phyloP scores from a whole-genome alignment of 2,797 vertebrate genomes.

The Gephyroberyx darwinii region DNA sequence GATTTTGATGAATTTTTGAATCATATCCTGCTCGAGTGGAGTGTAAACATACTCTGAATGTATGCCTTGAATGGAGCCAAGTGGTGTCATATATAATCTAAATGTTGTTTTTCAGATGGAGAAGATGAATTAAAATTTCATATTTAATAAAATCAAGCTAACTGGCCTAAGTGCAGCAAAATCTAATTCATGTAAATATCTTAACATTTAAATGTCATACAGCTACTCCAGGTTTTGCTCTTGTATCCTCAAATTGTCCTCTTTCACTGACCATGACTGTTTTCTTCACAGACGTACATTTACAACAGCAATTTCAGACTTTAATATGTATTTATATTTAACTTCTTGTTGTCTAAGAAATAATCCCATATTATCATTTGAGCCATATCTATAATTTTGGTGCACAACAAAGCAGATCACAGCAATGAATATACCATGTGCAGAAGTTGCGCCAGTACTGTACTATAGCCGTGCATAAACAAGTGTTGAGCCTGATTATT shows the following conservation, averaged over 20 bases:
- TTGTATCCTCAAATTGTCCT: background rate
- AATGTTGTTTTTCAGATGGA: slow-evolving; percentile 9
- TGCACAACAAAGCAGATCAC: slow-evolving; percentile 14
- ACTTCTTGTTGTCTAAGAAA: background rate
- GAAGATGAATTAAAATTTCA: slow-evolving; percentile 6
- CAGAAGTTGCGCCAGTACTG: slow-evolving; percentile 13
- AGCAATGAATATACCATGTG: slow-evolving; percentile 11
- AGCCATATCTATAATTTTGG: background rate
- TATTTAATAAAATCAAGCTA: slow-evolving; percentile 6
- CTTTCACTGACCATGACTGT: background rate
- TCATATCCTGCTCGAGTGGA: slow-evolving; percentile 34
- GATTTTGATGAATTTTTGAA: slow-evolving; percentile 53
- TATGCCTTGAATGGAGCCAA: slow-evolving; percentile 38
- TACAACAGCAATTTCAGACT: background rate
- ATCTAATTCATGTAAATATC: background rate
- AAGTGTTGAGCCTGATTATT: slow-evolving; percentile 32
- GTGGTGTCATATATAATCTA: slow-evolving; percentile 50
- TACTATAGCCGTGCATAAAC: slow-evolving; percentile 32
- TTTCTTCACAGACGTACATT: slow-evolving; percentile 4
- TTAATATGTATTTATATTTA: background rate
- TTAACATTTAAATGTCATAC: background rate
- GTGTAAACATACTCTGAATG: slow-evolving; percentile 50
- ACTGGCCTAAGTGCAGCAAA: slow-evolving; percentile 10
- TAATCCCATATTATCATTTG: background rate
- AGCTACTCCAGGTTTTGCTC: background rate